These are phyloP conservation scores for Drosophila ustulata DNA, from an alignment of 2,888 invertebrate genomes.

Conservation along the genomic window DNA sequence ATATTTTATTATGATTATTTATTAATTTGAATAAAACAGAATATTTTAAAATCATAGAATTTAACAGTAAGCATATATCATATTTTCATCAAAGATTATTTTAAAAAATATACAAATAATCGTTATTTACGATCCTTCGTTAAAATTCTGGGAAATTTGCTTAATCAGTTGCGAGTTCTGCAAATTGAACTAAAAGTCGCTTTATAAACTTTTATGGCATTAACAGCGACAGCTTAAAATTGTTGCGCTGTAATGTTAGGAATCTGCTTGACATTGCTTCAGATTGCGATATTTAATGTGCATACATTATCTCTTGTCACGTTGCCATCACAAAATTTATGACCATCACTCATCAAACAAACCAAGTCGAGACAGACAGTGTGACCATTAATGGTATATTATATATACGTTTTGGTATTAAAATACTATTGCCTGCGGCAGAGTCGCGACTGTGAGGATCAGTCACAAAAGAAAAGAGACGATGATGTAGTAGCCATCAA, in stretches of 20 bases:
- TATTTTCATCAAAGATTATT: no score
- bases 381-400: conserved; percentile 2
- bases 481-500: conserved; percentile 60
- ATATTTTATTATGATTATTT: no score
- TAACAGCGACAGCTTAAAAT: conserved; percentile 28
- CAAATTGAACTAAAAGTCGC: background rate
- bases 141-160: background rate
- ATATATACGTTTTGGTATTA: conserved; percentile 2
- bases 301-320: conserved; percentile 50
- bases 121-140: no score
- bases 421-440: conserved; percentile 11
- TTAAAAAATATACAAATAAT: no score
- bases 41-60: no score
- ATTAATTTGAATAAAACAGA: no score
- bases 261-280: conserved; percentile 35
- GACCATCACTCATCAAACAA: conserved; percentile 52
- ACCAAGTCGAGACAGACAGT: conserved; percentile 25
- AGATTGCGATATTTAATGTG: conserved; percentile 26
- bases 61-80: no score
- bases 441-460: conserved; percentile 76
- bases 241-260: conserved; percentile 1
- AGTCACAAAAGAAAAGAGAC: conserved; percentile 69
- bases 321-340: conserved; percentile 60
- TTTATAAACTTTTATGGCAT: conserved; percentile 16
- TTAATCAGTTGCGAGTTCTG: background rate